phyloP scores from a whole-genome alignment of 2,888 invertebrate species.

The Drosophila seclusa region DNA sequence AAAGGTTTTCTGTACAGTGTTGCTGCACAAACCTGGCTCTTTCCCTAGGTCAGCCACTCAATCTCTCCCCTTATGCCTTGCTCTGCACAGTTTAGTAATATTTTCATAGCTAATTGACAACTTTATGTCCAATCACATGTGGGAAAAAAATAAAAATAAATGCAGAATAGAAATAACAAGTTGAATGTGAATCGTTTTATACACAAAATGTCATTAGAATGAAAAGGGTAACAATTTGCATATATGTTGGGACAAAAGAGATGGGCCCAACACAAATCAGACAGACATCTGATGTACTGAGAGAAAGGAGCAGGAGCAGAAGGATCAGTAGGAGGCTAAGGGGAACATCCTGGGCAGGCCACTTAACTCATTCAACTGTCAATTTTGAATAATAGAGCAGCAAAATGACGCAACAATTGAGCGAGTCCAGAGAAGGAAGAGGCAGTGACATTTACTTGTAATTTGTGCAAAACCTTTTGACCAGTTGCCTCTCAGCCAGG shows the following conservation, averaged over 20 bases:
- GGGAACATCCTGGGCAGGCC: slow-evolving; percentile 47
- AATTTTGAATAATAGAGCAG: slow-evolving; percentile 77
- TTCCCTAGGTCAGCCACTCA: background rate
- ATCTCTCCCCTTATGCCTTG: background rate
- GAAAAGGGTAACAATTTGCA: slow-evolving; percentile 58
- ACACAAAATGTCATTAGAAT: slow-evolving; percentile 53
- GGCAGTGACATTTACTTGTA: slow-evolving; percentile 65
- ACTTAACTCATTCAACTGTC: slow-evolving; percentile 75
- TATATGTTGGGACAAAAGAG: slow-evolving; percentile 1
- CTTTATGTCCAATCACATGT: slow-evolving; percentile 42
- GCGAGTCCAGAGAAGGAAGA: slow-evolving; percentile 7
- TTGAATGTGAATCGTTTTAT: slow-evolving; percentile 48
- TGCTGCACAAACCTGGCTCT: background rate
- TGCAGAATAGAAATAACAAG: slow-evolving; percentile 33
- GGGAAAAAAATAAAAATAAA: slow-evolving; percentile 17
- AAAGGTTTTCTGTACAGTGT: background rate
- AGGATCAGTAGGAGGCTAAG: slow-evolving; percentile 3
- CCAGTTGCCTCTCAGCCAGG: slow-evolving; percentile 13
- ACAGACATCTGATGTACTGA: slow-evolving; percentile 35
- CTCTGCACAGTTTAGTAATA: slow-evolving; percentile 38
- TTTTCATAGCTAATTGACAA: slow-evolving; percentile 80
- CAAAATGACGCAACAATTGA: slow-evolving; percentile 74
- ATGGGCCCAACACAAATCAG: slow-evolving; percentile 18
- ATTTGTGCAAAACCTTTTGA: slow-evolving; percentile 69
- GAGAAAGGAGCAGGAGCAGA: slow-evolving; percentile 19